Conservation (phyloP, 2,113 vertebrate species). For the Hippolais icterina region DNA sequence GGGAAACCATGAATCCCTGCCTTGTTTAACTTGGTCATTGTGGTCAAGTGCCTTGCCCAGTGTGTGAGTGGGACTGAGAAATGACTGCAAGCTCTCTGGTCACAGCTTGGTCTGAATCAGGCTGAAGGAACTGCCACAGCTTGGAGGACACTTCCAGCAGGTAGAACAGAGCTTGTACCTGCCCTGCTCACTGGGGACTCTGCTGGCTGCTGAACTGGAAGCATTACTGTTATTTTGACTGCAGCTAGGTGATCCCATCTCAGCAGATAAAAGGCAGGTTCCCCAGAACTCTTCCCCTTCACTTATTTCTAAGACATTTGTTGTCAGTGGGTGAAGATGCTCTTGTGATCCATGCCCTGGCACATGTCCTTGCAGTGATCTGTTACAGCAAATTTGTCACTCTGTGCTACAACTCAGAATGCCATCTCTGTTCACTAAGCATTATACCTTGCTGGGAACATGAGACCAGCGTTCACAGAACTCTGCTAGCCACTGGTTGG, state of each 20-base stretch:
- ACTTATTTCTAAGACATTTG: not conserved
- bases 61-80: not conserved
- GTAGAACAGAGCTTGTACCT: not conserved
- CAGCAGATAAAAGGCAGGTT: not conserved
- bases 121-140: not conserved
- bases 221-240: not conserved
- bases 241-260: not conserved
- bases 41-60: not conserved
- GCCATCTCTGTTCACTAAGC: not conserved
- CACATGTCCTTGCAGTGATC: not conserved
- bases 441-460: not conserved
- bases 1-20: not conserved
- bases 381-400: not conserved
- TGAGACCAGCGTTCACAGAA: not conserved
- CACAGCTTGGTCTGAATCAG: not conserved
- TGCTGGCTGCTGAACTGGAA: not conserved
- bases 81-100: not conserved
- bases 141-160: not conserved
- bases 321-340: not conserved
- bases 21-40: not conserved
- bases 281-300: not conserved
- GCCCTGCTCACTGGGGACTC: accelerated
- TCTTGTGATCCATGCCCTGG: not conserved
- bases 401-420: not conserved
- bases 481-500: not conserved